These are phyloP conservation scores for Cantharis rufa DNA, from an alignment of 2,888 invertebrate species.

Conservation along the genomic window DNA sequence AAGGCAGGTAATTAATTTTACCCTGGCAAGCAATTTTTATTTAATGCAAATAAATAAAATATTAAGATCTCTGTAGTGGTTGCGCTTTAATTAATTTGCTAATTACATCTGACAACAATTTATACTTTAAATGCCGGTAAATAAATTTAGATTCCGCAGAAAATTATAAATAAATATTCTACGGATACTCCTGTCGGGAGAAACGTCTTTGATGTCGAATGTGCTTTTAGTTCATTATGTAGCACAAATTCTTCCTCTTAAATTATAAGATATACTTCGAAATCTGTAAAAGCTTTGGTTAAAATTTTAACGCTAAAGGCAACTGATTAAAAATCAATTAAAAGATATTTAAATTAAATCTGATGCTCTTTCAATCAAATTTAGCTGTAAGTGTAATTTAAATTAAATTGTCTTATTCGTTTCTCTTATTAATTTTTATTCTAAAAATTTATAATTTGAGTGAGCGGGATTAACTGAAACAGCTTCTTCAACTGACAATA, in stretches of 20 bases:
- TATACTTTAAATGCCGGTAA: neutral
- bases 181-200: slow-evolving; percentile 10
- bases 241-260: slow-evolving; percentile 16
- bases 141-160: slow-evolving; percentile 1
- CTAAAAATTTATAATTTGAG: slow-evolving; percentile 5
- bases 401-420: slow-evolving; percentile 7
- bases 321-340: slow-evolving; percentile 25
- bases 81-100: neutral
- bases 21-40: neutral
- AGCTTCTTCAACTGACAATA: slow-evolving; percentile 16
- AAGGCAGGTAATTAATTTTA: neutral
- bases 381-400: slow-evolving; percentile 22
- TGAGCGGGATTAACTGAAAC: slow-evolving; percentile 10
- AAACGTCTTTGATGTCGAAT: slow-evolving; percentile 21
- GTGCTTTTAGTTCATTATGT: slow-evolving; percentile 24
- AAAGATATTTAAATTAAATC: slow-evolving; percentile 14
- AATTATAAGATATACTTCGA: slow-evolving; percentile 21
- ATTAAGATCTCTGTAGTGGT: neutral
- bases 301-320: slow-evolving; percentile 19
- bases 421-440: neutral
- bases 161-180: slow-evolving; percentile 20
- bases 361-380: slow-evolving; percentile 11
- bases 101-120: neutral
- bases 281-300: slow-evolving; percentile 19
- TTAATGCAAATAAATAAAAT: neutral